Evolutionary conservation across 2,888 invertebrate species (phyloP).

Genomic region (Limnephilus marmoratus): DNA sequence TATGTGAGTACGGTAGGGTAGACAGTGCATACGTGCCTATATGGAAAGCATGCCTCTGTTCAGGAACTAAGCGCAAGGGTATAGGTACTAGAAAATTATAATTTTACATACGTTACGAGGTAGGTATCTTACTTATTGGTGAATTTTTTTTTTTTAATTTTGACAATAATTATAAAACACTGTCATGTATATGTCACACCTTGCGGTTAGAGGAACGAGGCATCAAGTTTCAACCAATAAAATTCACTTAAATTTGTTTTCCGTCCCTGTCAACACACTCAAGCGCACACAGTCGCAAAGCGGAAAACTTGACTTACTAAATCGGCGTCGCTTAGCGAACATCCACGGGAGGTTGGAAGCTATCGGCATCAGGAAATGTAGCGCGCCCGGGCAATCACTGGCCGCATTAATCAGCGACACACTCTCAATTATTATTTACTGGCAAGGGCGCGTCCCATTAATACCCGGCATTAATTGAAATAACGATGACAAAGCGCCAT

Average conservation of each 20-base stretch:
- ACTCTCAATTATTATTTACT: slow-evolving; percentile 40
- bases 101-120: too few relatives aligned
- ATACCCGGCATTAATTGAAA: slow-evolving; percentile 62
- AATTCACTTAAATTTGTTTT: background rate
- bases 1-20: too few relatives aligned
- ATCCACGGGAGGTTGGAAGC: background rate
- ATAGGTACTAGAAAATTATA: too few relatives aligned
- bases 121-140: too few relatives aligned
- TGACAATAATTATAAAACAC: too few relatives aligned
- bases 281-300: background rate
- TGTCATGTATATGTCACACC: too few relatives aligned
- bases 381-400: slow-evolving; percentile 59
- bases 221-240: background rate
- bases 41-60: too few relatives aligned
- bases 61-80: too few relatives aligned
- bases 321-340: background rate
- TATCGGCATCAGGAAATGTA: slow-evolving; percentile 61
- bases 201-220: background rate
- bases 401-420: slow-evolving; percentile 61
- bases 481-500: slow-evolving; percentile 65
- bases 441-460: slow-evolving; percentile 51
- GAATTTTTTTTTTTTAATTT: too few relatives aligned
- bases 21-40: too few relatives aligned
- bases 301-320: background rate
- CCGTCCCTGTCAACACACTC: background rate